These are phyloP conservation scores for Limanda limanda DNA, from an alignment of 2,113 vertebrate species.

Conservation along the genomic window DNA sequence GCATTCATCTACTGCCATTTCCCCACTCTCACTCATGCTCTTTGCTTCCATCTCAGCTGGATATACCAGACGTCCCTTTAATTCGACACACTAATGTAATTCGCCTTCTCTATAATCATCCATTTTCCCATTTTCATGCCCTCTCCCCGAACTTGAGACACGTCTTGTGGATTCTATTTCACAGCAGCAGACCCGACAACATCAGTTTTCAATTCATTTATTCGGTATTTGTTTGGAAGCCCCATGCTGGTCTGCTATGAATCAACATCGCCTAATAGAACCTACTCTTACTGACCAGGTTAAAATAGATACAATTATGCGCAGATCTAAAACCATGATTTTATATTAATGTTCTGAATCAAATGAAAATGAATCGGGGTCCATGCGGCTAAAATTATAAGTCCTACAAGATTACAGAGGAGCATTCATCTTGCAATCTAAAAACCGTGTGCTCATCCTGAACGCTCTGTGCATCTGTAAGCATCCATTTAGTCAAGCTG, in stretches of 20 bases:
- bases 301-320: conserved; percentile 53
- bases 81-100: conserved; percentile 80
- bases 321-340: conserved; percentile 28
- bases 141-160: conserved; percentile 71
- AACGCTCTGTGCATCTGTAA: conserved; percentile 3
- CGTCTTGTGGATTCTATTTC: conserved; percentile 71
- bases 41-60: conserved; percentile 73
- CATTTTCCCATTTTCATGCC: conserved; percentile 77
- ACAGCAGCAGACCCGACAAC: conserved; percentile 68
- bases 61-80: conserved; percentile 77
- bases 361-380: conserved; percentile 42
- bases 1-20: conserved; percentile 68
- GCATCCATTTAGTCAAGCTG: conserved; percentile 30
- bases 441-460: conserved; percentile 5
- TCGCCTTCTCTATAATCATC: conserved; percentile 75
- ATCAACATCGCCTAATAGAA: conserved; percentile 56
- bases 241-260: conserved; percentile 53
- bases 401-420: conserved; percentile 23
- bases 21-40: conserved; percentile 55
- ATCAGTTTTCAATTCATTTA: conserved; percentile 71
- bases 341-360: conserved; percentile 45
- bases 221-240: conserved; percentile 72
- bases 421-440: conserved; percentile 33
- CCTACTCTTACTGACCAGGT: conserved; percentile 53
- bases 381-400: conserved; percentile 29